phyloP scores from a whole-genome alignment of 92 coral and sea anemone genomes.

The Phymanthus crucifer region DNA sequence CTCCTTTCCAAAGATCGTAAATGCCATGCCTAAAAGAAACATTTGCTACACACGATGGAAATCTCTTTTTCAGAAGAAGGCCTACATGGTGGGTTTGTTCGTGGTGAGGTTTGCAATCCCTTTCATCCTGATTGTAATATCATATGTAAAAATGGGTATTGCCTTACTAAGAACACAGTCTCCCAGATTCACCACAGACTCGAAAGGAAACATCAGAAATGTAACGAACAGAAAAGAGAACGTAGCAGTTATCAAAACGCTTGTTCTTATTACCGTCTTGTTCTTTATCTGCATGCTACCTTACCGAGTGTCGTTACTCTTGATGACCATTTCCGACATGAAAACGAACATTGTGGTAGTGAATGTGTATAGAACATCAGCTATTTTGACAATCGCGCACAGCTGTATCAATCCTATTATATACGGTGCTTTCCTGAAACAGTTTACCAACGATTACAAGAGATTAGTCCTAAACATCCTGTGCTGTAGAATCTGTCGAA shows the following conservation, averaged over 20 bases:
- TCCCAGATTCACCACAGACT: slow-evolving; percentile 41
- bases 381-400: slow-evolving; percentile 48
- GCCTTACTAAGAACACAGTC: slow-evolving; percentile 35
- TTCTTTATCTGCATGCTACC: slow-evolving; percentile 64
- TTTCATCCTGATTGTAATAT: slow-evolving; percentile 27
- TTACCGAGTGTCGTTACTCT: slow-evolving; percentile 35
- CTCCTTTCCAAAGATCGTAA: slow-evolving; percentile 34
- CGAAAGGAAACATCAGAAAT: slow-evolving; percentile 38
- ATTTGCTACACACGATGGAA: slow-evolving; percentile 41
- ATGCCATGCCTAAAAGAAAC: slow-evolving; percentile 14
- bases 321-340: slow-evolving; percentile 34
- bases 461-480: slow-evolving; percentile 9
- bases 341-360: slow-evolving; percentile 7
- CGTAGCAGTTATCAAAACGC: slow-evolving; percentile 42
- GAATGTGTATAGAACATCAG: slow-evolving; percentile 26
- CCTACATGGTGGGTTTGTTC: slow-evolving; percentile 36
- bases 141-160: slow-evolving; percentile 43
- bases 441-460: slow-evolving; percentile 29
- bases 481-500: slow-evolving; percentile 10
- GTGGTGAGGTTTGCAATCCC: slow-evolving; percentile 46
- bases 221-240: slow-evolving; percentile 48
- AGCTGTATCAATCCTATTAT: slow-evolving; percentile 62
- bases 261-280: slow-evolving; percentile 36
- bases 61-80: not conserved
- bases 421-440: slow-evolving; percentile 48